Evolutionary conservation across 2,797 vertebrate species (phyloP), one percentile per base, ranked within the genome.

Genomic region (Lutra lutra): DNA sequence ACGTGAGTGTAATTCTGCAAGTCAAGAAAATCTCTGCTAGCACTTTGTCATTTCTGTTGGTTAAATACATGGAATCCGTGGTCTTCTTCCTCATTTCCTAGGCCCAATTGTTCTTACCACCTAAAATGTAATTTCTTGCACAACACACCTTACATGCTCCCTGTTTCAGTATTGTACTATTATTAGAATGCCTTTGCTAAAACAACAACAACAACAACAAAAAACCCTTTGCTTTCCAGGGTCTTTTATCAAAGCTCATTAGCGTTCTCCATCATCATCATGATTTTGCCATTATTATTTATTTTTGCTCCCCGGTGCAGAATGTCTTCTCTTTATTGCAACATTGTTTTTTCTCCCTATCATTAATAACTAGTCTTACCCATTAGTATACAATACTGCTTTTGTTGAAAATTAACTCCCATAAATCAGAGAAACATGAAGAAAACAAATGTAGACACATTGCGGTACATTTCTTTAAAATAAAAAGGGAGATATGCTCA

Each of bases 401-500:
- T 92, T 92, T 85, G 17, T 84, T 92, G 66, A 77, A 95, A 95
- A 95, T 82, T 58, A 93, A 64, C 73, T 62, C 75, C 80, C 70
- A 82, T 89, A 89, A 91, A 85, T 83, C 80, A 97, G 46, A 95
- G 92, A 96, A 98, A 75, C 38, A 91, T 15, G 60, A 91, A 94
- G 92, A 92, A 93, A 73, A 93, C 89, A 93, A 96, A 80, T 32
- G 78, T 48, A 80, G 77, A 95, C 32, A 86, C 78, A 38, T 11
- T 93, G 10, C 60, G 89, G 35, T 80, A n/a, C n/a, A n/a, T 29
- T 95, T 88, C 60, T 68, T 29, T 70, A 95, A 83, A 84, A 18
- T 58, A 73, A 68, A 79, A 94, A 43, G 5, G 38, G 7, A 93
- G 60, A 2, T 38, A 58, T 90, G 21, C n/a, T 93, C 20, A 73